A percentile compares a stretch with the other conserved stretches of the same genome.
phyloP scores from a whole-genome alignment of 2,113 vertebrate genomes.

The Coptodon bakossiorum region DNA sequence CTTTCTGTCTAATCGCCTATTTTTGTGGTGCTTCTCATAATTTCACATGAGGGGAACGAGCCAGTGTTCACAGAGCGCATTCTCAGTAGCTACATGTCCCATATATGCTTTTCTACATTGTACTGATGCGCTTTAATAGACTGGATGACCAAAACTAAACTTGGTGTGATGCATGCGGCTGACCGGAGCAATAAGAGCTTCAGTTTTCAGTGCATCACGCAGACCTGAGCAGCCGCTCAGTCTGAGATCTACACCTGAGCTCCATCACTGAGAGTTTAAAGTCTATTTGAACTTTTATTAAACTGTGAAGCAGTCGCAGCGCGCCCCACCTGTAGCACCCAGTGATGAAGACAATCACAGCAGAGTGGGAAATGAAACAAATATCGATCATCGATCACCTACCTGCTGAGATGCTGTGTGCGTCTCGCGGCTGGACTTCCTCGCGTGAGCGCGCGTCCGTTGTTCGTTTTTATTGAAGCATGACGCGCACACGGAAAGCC shows the following conservation, averaged over 20 bases:
- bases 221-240: background rate
- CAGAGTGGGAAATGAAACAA: background rate
- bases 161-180: background rate
- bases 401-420: slow-evolving; percentile 9
- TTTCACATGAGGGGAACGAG: background rate
- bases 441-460: background rate
- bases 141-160: background rate
- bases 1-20: background rate
- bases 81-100: background rate
- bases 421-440: background rate
- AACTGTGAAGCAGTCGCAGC: background rate
- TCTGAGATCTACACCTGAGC: background rate
- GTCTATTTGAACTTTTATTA: background rate
- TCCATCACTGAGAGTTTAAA: background rate
- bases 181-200: background rate
- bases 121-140: background rate
- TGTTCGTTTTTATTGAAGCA: background rate
- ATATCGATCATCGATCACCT: background rate
- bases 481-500: background rate
- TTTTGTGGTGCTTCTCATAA: background rate
- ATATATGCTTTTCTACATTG: background rate
- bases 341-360: background rate
- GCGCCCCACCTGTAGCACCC: background rate
- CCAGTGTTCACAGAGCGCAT: background rate
- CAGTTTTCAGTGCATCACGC: background rate